Evolutionary conservation across 2,797 vertebrate species (phyloP), one percentile per base, ranked within the genome.

Genomic region (Protosalanx chinensis): DNA sequence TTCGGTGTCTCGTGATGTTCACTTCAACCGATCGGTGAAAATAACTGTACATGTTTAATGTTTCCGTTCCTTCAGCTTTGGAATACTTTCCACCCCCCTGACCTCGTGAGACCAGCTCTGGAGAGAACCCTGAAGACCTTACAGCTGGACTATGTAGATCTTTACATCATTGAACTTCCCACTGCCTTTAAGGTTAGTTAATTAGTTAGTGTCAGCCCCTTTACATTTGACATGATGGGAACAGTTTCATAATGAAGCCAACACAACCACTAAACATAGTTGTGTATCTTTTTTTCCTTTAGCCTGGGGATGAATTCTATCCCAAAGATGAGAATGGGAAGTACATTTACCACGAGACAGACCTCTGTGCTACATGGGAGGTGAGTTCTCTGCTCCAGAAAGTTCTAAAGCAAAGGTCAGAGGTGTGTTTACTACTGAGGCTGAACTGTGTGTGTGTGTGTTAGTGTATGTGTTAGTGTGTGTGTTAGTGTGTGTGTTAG

Each of bases 361-460:
- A 98, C 79, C 88, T 98, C 53, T 94, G 95, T 82, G 93, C 94
- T 66, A 98, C 95, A 30, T 98, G 97, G 97, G 96, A 98, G 93
- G 97, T 97, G 87, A 93, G 95, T 76, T 32, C 8, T 35, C 2
- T 18, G n/a, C 18, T 20, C 27, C 1, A 13, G 12, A 60, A 6
- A 20, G n/a, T 27, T 8, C 3, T 0, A 20, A 16, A 60, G 20
- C n/a, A 60, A 20, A 10, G 27, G 4, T 10, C 20, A 10, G 10
- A 6, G 41, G 18, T 64, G 15, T 5, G 18, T 37, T 41, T 56
- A 56, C 51, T 18, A 56, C 51, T 56, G 18, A 20, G n/a, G 41
- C 13, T 10, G 13, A 37, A n/a, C 32, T 20, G 62, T 10, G 23
- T 60, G 29, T 10, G 29, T 29, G 37, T 41, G 37, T 13, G 41